Base-by-base conservation (phyloP, 2,888 invertebrate species). In the Saturnia japonica region DNA sequence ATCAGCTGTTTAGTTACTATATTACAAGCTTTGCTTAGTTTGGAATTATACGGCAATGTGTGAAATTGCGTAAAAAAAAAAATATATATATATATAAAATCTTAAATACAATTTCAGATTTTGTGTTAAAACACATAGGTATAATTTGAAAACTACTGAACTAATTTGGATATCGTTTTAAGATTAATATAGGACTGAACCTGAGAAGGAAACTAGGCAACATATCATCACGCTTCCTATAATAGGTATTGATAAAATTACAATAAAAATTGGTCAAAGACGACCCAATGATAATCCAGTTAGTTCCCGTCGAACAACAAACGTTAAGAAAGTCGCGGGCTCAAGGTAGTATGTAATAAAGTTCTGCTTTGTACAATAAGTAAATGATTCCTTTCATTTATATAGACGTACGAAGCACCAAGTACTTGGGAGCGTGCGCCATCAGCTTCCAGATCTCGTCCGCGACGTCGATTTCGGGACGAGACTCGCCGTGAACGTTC, bases 401-500 rank as follows among this genome's bases (percentile, higher is more conserved):
- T 77, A 22, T 80, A 94, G 94, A 94, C 94, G 0, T 95, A 95
- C 80, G 94, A 94, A 77, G 90, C 90, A 60, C 87, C 93, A 9
- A 86, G 72, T 68, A 79, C 84, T 42, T 88, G 89, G 88, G 91
- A 91, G 72, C 85, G 87, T 0, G 85, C 87, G 1, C 83, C 86
- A 66, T 88, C 91, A 8, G 85, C 75, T 62, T 80, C 85, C 57
- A 86, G 88, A 14, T 87, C 91, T 22, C 87, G 92, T 34, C 83
- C 92, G 22, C 87, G 89, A 16, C 88, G 88, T 8, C 87, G 93
- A n/a, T 82, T 88, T 74, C 85, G 89, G 12, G 92, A 88, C 74
- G 91, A 90, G 43, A 80, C 76, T 12, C 94, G 94, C 42, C 91
- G 95, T 73, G 95, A 95, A 77, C 90, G 95, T 74, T 95, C 96